Percentiles rank a stretch among this genome's conserved stretches.
phyloP scores from a whole-genome alignment of 1,140 invertebrate genomes.

The Alviniconcha marisindica region DNA sequence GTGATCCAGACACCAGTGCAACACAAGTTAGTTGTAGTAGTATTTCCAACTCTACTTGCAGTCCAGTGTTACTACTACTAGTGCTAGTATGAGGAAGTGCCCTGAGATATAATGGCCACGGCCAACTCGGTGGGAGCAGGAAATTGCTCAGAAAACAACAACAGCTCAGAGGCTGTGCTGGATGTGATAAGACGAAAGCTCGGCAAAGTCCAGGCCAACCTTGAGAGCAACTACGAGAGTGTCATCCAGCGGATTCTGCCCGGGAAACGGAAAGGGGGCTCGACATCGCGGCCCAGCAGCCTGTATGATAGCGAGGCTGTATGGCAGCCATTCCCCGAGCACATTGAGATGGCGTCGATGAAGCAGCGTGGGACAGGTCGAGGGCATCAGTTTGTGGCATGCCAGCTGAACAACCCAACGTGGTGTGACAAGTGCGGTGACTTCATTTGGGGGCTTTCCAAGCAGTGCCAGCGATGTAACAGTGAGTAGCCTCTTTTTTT shows the following conservation, averaged over 20 bases:
- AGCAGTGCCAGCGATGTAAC: constrained; percentile 74
- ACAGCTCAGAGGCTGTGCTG: constrained; percentile 53
- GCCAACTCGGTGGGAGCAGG: constrained; percentile 44
- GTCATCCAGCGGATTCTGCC: constrained; percentile 59
- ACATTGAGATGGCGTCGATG: constrained; percentile 70
- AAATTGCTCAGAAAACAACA: constrained; percentile 43
- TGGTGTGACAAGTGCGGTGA: constrained; percentile 79
- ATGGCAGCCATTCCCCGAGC: constrained; percentile 49
- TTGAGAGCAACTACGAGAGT: constrained; percentile 55
- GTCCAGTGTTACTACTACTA: too few relatives aligned
- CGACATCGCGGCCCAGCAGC: constrained; percentile 31
- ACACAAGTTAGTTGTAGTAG: too few relatives aligned
- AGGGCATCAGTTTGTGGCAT: constrained; percentile 68
- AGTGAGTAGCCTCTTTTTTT: constrained; percentile 64
- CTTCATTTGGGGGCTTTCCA: constrained; percentile 78
- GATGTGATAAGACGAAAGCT: constrained; percentile 59
- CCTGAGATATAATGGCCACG: constrained; percentile 44
- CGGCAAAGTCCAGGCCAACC: constrained; percentile 51
- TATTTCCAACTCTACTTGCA: too few relatives aligned
- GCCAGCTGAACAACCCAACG: constrained; percentile 75
- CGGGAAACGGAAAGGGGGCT: constrained; percentile 49
- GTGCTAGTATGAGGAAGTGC: constrained; percentile 32
- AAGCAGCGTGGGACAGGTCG: constrained; percentile 55
- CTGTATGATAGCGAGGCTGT: constrained; percentile 41
- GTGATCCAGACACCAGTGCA: too few relatives aligned